Evolutionary conservation across 2,888 invertebrate species (phyloP).

Genomic region (Dasypolia templi): DNA sequence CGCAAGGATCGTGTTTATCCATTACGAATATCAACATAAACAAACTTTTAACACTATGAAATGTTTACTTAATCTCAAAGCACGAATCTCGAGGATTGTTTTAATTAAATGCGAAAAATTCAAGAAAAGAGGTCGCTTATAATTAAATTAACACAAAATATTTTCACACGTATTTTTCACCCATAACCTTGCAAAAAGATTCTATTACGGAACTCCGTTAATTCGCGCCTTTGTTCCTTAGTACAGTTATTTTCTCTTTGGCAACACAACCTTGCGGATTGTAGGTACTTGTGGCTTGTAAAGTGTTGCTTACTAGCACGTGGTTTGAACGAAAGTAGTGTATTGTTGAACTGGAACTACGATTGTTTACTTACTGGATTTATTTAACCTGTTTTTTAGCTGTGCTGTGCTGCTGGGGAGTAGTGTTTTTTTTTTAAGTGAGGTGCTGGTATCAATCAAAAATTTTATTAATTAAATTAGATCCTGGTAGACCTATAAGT

Average conservation of each 20-base stretch:
- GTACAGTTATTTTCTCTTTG: constrained; percentile 60
- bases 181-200: constrained; percentile 61
- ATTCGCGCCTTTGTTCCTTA: constrained; percentile 58
- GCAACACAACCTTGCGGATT: constrained; percentile 53
- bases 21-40: no score
- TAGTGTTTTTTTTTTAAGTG: no score
- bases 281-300: constrained; percentile 19
- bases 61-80: no score
- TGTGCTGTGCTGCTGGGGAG: no score
- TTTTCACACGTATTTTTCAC: constrained; percentile 62
- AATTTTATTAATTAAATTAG: no score
- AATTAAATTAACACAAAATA: constrained; percentile 43
- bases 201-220: constrained; percentile 60
- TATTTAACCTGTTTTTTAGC: constrained; percentile 18
- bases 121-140: constrained; percentile 37
- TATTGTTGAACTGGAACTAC: background rate
- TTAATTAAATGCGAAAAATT: constrained; percentile 12
- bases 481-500: no score
- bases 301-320: constrained; percentile 27
- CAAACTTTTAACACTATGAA: no score
- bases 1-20: no score
- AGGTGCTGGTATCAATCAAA: no score
- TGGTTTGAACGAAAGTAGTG: constrained; percentile 34
- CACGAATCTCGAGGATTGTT: no score
- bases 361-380: constrained; percentile 2